Conservation (phyloP, 2,797 vertebrate species). For the Enteromius unitaeniatus region DNA sequence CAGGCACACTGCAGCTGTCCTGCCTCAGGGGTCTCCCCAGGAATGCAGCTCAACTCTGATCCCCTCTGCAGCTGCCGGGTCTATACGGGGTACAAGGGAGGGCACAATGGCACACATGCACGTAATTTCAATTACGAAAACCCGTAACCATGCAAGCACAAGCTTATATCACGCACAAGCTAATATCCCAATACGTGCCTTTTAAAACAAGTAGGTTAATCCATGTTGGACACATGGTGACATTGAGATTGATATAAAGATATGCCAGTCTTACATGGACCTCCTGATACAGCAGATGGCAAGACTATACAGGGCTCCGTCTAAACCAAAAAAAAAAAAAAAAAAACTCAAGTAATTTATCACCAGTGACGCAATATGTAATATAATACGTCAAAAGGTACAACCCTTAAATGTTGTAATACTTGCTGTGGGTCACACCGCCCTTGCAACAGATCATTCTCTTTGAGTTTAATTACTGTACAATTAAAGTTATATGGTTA, state of each 20-base stretch:
- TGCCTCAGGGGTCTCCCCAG: slow-evolving; percentile 58
- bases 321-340: slow-evolving; percentile 10
- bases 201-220: slow-evolving; percentile 8
- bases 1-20: slow-evolving; percentile 57
- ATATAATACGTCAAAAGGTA: neutral
- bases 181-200: slow-evolving; percentile 18
- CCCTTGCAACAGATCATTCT: neutral
- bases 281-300: slow-evolving; percentile 26
- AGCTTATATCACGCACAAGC: neutral
- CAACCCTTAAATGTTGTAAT: neutral
- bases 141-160: neutral
- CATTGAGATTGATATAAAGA: slow-evolving; percentile 14
- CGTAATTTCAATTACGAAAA: slow-evolving; percentile 55
- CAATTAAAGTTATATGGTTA: neutral
- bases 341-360: neutral
- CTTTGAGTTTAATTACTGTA: neutral
- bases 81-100: slow-evolving; percentile 47
- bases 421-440: neutral
- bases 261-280: slow-evolving; percentile 1
- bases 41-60: slow-evolving; percentile 55
- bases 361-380: slow-evolving; percentile 20
- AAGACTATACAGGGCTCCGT: slow-evolving; percentile 1
- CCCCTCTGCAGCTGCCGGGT: slow-evolving; percentile 54
- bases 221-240: slow-evolving; percentile 21
- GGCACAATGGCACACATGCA: slow-evolving; percentile 54